These are phyloP conservation scores for Xenopus petersii DNA, from an alignment of 2,797 vertebrate species.

Conservation along the genomic window DNA sequence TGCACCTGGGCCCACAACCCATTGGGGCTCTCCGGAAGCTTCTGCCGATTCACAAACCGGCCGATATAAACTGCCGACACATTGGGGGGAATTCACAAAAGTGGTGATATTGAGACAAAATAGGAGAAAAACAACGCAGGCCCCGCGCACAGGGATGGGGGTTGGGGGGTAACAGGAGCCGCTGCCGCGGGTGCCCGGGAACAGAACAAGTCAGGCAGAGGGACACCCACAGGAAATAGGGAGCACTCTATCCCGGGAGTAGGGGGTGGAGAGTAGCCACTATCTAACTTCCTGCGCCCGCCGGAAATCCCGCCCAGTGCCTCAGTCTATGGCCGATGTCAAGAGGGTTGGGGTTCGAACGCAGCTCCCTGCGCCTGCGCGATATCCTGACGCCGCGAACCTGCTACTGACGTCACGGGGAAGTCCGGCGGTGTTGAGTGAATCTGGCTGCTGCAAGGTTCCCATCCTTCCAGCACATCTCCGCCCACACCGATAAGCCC, in stretches of 20 bases:
- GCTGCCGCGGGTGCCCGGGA: slow-evolving; percentile 4
- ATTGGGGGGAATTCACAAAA: too few relatives aligned
- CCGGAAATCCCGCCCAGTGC: slow-evolving; percentile 66
- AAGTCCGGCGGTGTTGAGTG: slow-evolving; percentile 37
- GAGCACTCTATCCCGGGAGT: slow-evolving; percentile 33
- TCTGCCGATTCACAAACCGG: too few relatives aligned
- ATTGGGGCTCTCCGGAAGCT: too few relatives aligned
- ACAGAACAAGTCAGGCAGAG: slow-evolving; percentile 9
- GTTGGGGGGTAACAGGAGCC: background rate
- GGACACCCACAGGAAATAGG: slow-evolving; percentile 11
- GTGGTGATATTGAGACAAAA: too few relatives aligned
- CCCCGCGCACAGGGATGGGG: background rate
- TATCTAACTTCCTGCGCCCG: slow-evolving; percentile 41
- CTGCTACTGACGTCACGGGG: slow-evolving; percentile 49
- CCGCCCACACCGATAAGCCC: background rate
- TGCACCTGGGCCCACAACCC: too few relatives aligned
- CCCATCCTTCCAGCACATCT: slow-evolving; percentile 13
- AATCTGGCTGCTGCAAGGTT: background rate
- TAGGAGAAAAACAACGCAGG: background rate
- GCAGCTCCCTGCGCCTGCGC: slow-evolving; percentile 8
- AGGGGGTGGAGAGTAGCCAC: slow-evolving; percentile 26
- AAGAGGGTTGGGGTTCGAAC: slow-evolving; percentile 22
- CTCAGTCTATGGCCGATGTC: slow-evolving; percentile 36
- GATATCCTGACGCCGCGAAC: slow-evolving; percentile 32
- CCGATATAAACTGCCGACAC: too few relatives aligned